A percentile compares a stretch with the other conserved stretches of the same genome.
phyloP scores from a whole-genome alignment of 53 echinoderm and acorn worm species.

The Paelopatides confundens region DNA sequence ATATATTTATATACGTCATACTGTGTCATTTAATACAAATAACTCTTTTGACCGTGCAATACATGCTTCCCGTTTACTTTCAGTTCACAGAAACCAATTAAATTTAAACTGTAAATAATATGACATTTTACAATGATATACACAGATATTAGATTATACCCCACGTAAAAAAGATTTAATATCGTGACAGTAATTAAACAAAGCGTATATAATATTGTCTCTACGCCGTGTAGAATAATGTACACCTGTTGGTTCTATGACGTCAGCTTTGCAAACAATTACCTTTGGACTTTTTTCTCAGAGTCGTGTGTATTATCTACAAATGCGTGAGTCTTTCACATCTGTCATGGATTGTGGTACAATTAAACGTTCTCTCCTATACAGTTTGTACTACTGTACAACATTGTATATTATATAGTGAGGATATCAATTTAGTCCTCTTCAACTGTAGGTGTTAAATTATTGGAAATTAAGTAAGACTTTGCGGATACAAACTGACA shows the following conservation, averaged over 20 bases:
- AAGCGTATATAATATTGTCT: too few relatives aligned
- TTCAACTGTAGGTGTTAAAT: not conserved
- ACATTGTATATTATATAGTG: not conserved
- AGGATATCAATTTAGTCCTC: not conserved
- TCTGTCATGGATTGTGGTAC: not conserved
- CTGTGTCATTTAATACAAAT: too few relatives aligned
- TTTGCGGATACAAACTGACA: not conserved
- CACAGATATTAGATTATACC: too few relatives aligned
- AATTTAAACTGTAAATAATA: not conserved
- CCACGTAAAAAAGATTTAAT: too few relatives aligned
- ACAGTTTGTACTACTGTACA: not conserved
- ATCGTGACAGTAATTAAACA: not conserved
- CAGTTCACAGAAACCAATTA: not conserved
- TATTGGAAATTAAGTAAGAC: not conserved
- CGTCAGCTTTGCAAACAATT: slow-evolving; percentile 10
- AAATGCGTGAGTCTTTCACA: not conserved
- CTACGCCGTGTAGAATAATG: not conserved
- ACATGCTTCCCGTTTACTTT: not conserved
- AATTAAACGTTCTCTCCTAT: not conserved
- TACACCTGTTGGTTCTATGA: slow-evolving; percentile 3
- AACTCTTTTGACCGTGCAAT: not conserved
- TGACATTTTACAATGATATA: not conserved
- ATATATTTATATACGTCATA: too few relatives aligned
- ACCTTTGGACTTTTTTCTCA: slow-evolving; percentile 28
- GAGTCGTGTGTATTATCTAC: not conserved